Percentiles rank a stretch among this genome's conserved stretches.
phyloP scores from a whole-genome alignment of 2,888 invertebrate species.

The Eumacrocentrus americanus region DNA sequence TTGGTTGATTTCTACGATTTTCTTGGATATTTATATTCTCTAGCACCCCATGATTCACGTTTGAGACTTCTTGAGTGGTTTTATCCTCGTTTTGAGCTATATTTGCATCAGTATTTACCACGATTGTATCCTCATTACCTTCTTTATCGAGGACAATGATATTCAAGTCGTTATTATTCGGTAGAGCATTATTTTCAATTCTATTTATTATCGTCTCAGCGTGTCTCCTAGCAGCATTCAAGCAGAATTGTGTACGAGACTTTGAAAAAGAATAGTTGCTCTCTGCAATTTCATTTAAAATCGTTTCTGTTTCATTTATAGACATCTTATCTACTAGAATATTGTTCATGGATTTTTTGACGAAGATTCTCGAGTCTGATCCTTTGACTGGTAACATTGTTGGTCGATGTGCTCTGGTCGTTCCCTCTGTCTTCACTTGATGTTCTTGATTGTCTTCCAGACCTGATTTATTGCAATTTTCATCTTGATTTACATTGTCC shows the following conservation, averaged over 20 bases:
- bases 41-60: neutral
- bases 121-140: conserved; percentile 61
- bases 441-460: neutral
- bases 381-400: neutral
- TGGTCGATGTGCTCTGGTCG: neutral
- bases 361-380: neutral
- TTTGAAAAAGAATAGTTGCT: conserved; percentile 1
- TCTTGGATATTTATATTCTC: neutral
- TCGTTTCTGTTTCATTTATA: conserved; percentile 1
- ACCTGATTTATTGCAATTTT: conserved; percentile 8
- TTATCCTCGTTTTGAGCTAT: conserved; percentile 29
- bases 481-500: neutral
- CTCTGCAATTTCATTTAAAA: conserved; percentile 15
- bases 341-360: neutral
- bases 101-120: conserved; percentile 25
- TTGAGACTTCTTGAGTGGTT: conserved; percentile 4
- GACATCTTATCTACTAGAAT: neutral
- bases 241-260: neutral
- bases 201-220: neutral
- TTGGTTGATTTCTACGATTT: neutral
- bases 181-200: neutral
- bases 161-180: conserved; percentile 47
- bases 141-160: conserved; percentile 52
- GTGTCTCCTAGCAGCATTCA: neutral
- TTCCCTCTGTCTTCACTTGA: neutral